Conservation (phyloP, 1,140 invertebrate genomes). For the Leucophenga varia region DNA sequence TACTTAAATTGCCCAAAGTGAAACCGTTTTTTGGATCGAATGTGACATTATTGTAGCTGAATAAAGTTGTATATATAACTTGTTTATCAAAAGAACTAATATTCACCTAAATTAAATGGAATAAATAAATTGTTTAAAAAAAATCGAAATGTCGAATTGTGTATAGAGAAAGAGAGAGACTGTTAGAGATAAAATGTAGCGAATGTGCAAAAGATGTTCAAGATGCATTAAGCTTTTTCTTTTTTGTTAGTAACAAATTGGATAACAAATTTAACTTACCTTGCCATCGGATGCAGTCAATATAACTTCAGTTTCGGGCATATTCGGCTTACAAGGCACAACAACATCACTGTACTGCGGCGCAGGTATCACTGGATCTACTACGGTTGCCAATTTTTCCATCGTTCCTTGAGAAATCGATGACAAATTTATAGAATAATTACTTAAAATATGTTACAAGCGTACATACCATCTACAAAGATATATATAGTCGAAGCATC, state of each 20-base stretch:
- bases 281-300: conserved; percentile 56
- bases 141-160: too few relatives aligned
- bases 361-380: conserved; percentile 47
- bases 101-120: too few relatives aligned
- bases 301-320: conserved; percentile 63
- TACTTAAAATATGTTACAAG: too few relatives aligned
- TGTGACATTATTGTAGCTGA: not conserved
- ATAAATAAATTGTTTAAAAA: too few relatives aligned
- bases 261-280: conserved; percentile 16
- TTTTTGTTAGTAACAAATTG: not conserved
- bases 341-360: conserved; percentile 56
- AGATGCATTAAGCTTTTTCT: too few relatives aligned
- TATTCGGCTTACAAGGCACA: conserved; percentile 70
- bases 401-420: too few relatives aligned
- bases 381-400: too few relatives aligned
- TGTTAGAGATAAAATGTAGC: too few relatives aligned
- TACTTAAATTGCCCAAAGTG: not conserved
- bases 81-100: too few relatives aligned
- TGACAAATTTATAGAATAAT: too few relatives aligned
- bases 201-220: not conserved
- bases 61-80: not conserved
- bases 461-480: conserved; percentile 66
- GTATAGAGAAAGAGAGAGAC: too few relatives aligned
- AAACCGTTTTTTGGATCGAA: conserved; percentile 7
- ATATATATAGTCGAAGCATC: conserved; percentile 63